phyloP scores from a whole-genome alignment of 2,113 vertebrate genomes.

The Hemichromis elongatus region DNA sequence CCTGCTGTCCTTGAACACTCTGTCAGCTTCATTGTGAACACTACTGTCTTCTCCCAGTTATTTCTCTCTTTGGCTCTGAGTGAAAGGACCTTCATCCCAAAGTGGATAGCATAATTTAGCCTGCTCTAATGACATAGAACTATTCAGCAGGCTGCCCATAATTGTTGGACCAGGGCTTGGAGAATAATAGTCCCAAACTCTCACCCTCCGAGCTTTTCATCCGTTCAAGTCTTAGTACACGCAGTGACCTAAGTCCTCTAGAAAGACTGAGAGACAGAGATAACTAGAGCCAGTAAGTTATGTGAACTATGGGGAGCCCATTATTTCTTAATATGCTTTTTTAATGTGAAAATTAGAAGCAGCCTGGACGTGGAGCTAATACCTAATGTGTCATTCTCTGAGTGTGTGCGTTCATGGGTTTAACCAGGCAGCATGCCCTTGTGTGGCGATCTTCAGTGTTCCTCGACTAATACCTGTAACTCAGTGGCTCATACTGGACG shows the following conservation, averaged over 20 bases:
- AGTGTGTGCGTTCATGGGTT: conserved; percentile 4
- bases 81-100: conserved; percentile 59
- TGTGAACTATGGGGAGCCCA: conserved; percentile 40
- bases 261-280: conserved; percentile 22
- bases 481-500: conserved; percentile 46
- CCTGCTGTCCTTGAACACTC: conserved; percentile 41
- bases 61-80: conserved; percentile 43
- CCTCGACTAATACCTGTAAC: conserved; percentile 48
- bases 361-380: conserved; percentile 41
- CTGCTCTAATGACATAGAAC: conserved; percentile 61
- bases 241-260: conserved; percentile 28
- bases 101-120: conserved; percentile 62
- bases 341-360: conserved; percentile 61
- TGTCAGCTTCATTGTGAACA: conserved; percentile 41
- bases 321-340: conserved; percentile 59
- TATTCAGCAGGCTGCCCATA: conserved; percentile 53
- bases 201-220: conserved; percentile 35
- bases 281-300: conserved; percentile 39
- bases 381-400: conserved; percentile 50
- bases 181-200: conserved; percentile 55
- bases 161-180: conserved; percentile 42
- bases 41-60: conserved; percentile 43
- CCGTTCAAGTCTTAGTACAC: background rate
- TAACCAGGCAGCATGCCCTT: conserved; percentile 32
- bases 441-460: conserved; percentile 27